phyloP scores from a whole-genome alignment of 2,113 vertebrate genomes.

The Ancistrus triradiatus region DNA sequence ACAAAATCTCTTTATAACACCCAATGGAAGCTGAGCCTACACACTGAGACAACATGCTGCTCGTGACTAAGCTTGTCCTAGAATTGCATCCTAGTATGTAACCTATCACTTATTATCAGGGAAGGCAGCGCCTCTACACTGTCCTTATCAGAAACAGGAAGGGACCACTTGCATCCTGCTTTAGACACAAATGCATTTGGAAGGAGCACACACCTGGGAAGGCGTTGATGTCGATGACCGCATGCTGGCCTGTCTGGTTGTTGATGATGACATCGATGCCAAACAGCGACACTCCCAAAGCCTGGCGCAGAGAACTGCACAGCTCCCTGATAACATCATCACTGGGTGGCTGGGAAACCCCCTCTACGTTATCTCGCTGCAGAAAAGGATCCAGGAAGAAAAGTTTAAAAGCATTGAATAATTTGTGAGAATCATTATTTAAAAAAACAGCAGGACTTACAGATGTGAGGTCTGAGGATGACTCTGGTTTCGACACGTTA shows the following conservation, averaged over 20 bases:
- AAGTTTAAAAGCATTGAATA: background rate
- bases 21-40: no score
- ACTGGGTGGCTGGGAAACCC: constrained; percentile 84
- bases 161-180: no score
- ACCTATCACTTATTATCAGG: no score
- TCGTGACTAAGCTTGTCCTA: no score
- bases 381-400: background rate
- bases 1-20: no score
- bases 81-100: no score
- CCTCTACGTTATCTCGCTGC: constrained; percentile 93
- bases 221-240: constrained; percentile 96
- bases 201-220: constrained; percentile 85
- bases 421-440: no score
- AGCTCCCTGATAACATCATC: constrained; percentile 91
- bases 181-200: no score
- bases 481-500: constrained; percentile 98
- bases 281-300: constrained; percentile 89
- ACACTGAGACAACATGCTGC: no score
- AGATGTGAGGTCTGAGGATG: constrained; percentile 90
- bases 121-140: no score
- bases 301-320: constrained; percentile 81
- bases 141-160: no score
- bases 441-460: constrained; percentile 64
- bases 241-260: constrained; percentile 94
- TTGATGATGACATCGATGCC: constrained; percentile 98